A percentile compares a stretch with the other conserved stretches of the same genome.
These are phyloP conservation scores for Aplysia californica DNA, from an alignment of 1,140 invertebrate species.

Conservation along the genomic window DNA sequence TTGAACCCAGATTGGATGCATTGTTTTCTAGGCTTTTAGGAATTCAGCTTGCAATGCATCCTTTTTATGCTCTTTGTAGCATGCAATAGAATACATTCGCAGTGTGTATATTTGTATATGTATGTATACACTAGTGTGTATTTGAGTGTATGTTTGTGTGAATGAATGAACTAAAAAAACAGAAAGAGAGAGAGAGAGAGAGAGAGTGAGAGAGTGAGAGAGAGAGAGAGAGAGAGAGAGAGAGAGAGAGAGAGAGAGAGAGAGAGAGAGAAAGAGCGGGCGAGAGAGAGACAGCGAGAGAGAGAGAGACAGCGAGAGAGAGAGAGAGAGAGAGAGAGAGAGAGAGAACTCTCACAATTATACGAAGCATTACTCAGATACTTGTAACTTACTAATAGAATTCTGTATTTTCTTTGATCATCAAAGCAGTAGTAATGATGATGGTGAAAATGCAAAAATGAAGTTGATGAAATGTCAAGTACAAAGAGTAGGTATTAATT, in stretches of 20 bases:
- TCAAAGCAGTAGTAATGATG: too few species aligned
- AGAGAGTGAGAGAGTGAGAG: slow-evolving; percentile 14
- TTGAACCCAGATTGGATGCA: too few species aligned
- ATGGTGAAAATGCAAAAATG: too few species aligned
- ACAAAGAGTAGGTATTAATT: too few species aligned
- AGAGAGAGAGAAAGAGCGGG: slow-evolving; percentile 7
- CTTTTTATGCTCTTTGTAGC: neutral
- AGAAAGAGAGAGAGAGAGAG: slow-evolving; percentile 12
- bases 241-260: slow-evolving; percentile 24
- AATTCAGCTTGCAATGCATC: neutral
- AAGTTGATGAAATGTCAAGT: too few species aligned
- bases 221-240: slow-evolving; percentile 21
- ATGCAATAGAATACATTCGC: neutral
- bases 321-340: too few species aligned
- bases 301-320: neutral
- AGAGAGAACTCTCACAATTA: too few species aligned
- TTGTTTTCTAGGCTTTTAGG: too few species aligned
- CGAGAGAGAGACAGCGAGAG: slow-evolving; percentile 14
- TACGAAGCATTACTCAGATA: too few species aligned
- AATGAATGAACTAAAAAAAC: neutral
- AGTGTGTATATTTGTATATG: neutral
- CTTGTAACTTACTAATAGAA: too few species aligned
- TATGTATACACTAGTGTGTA: slow-evolving; percentile 12
- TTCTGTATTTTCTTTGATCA: too few species aligned
- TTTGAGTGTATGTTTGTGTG: slow-evolving; percentile 20